A percentile compares a stretch with the other conserved stretches of the same genome.
phyloP scores from a whole-genome alignment of 2,888 invertebrate genomes.

The Thysanoteuthis rhombus region DNA sequence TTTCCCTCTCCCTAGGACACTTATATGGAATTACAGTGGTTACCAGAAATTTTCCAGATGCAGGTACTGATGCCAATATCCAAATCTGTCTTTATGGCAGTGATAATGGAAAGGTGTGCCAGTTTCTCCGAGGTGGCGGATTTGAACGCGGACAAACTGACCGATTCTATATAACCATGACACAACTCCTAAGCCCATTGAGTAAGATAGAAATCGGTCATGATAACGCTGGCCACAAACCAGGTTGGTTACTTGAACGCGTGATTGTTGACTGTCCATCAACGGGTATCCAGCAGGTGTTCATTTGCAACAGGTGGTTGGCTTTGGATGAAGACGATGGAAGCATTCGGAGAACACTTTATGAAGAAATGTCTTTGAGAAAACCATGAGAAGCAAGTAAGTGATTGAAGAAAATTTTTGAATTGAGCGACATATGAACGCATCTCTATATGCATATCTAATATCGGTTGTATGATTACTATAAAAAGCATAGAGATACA shows the following conservation, averaged over 20 bases:
- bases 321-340: slow-evolving; percentile 64
- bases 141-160: slow-evolving; percentile 64
- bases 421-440: neutral
- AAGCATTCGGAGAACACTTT: slow-evolving; percentile 62
- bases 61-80: slow-evolving; percentile 66
- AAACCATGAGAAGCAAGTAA: slow-evolving; percentile 61
- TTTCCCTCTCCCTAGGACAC: slow-evolving; percentile 50
- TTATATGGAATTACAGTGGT: too few species aligned
- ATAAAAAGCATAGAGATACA: too few species aligned
- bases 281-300: slow-evolving; percentile 66
- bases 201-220: slow-evolving; percentile 65
- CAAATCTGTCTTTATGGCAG: slow-evolving; percentile 62
- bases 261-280: slow-evolving; percentile 66
- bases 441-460: neutral
- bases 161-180: slow-evolving; percentile 63
- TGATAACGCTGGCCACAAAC: slow-evolving; percentile 62
- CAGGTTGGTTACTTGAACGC: slow-evolving; percentile 66
- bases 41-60: slow-evolving; percentile 62
- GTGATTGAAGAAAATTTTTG: slow-evolving; percentile 35
- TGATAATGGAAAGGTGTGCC: slow-evolving; percentile 62
- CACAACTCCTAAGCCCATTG: slow-evolving; percentile 62
- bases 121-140: slow-evolving; percentile 62
- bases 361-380: slow-evolving; percentile 60
- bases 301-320: slow-evolving; percentile 66
- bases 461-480: too few species aligned